Evolutionary conservation across 1,140 invertebrate genomes (phyloP).

Genomic region (Bradynema listronoti): DNA sequence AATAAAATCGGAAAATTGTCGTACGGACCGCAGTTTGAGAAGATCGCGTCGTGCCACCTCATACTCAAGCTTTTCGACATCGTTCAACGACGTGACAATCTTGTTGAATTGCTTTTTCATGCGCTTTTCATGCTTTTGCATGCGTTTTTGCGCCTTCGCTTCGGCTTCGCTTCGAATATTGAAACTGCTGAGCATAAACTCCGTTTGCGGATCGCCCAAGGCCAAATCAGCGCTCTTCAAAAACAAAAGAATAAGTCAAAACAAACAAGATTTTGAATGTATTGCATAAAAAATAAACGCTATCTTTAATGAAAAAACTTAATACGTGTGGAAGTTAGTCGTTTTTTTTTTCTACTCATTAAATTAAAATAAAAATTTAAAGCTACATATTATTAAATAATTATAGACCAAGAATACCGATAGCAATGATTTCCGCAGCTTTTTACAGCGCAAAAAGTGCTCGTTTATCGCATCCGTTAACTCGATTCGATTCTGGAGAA

Average conservation of each 20-base stretch:
- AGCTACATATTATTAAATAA: conserved; percentile 2
- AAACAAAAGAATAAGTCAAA: conserved; percentile 14
- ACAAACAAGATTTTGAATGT: background rate
- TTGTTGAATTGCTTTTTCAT: conserved; percentile 64
- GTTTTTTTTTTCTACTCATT: conserved; percentile 69
- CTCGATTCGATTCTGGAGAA: conserved; percentile 67
- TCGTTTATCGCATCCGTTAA: conserved; percentile 36
- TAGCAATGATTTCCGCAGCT: conserved; percentile 16
- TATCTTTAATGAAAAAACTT: background rate
- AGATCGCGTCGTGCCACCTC: conserved; percentile 59
- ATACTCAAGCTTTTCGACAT: conserved; percentile 60
- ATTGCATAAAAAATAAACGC: conserved; percentile 4
- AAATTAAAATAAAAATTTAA: conserved; percentile 20
- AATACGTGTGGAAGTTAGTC: conserved; percentile 5
- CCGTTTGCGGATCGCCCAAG: background rate
- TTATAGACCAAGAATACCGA: conserved; percentile 16
- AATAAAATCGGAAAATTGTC: background rate
- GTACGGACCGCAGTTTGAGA: conserved; percentile 66
- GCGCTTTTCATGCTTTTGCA: conserved; percentile 81
- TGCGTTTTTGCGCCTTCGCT: conserved; percentile 71
- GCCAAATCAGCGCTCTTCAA: conserved; percentile 17
- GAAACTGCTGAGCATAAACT: background rate
- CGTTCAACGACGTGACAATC: conserved; percentile 48
- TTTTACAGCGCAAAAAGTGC: conserved; percentile 17
- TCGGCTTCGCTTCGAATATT: conserved; percentile 69